Evolutionary conservation across 2,113 vertebrate genomes (phyloP), one percentile per base, ranked within the genome.

Genomic region (Sinocyclocheilus maitianheensis): DNA sequence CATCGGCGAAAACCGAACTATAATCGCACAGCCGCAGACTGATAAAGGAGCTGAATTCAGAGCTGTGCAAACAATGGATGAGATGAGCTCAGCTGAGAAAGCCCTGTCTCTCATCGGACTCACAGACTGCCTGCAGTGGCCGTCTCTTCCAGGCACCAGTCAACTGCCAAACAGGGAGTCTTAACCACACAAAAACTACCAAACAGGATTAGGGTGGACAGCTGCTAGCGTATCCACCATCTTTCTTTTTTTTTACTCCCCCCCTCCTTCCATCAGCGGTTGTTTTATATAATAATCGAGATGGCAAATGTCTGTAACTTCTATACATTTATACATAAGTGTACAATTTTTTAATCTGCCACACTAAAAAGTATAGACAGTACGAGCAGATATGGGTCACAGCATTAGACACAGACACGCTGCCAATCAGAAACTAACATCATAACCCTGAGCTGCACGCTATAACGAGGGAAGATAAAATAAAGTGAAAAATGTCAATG

Each of bases 201-300:
- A 86, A 94, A 91, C 89, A 89, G 92, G 93, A 94, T 94, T 94
- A 93, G 91, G 65, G 86, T 87, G 92, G 93, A 94, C 94, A 95
- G 94, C 94, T 94, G 94, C 93, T 91, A 85, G 91, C 89, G 87
- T 87, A 85, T 92, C 91, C 89, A 89, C 87, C 84, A 48, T 92
- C 85, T 90, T 91, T 89, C 85, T 88, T 87, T 90, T 87, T 91
- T 91, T 86, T 85, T 88, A 12, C 46, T 12, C 48, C 48, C 85
- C 85, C 87, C 87, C 91, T 88, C 90, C 89, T 89, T 91, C 90
- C 86, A 87, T 89, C 87, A 60, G 20, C 14, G 24, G 16, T 46
- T 67, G 40, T 34, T 62, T 60, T 46, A 77, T 53, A 30, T 26
- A 84, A 86, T 62, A n/a, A 81, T 81, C 75, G 11, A 87, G 51